Evolutionary conservation across 1,140 invertebrate species (phyloP).

Genomic region (Panulirus ornatus): DNA sequence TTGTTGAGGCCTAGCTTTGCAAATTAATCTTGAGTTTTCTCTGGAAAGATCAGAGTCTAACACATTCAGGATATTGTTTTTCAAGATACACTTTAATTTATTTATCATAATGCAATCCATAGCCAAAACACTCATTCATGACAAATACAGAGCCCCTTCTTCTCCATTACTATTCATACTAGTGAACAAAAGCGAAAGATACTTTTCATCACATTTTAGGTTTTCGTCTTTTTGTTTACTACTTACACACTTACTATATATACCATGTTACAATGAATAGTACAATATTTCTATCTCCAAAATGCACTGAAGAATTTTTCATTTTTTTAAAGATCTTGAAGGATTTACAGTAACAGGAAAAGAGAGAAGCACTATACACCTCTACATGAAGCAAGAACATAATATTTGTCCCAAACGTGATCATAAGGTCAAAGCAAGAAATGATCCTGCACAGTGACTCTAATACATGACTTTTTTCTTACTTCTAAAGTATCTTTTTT

Average conservation of each 20-base stretch:
- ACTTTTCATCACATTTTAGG: constrained; percentile 45
- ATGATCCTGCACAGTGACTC: too few species aligned
- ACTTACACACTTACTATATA: constrained; percentile 28
- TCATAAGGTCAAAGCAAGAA: too few species aligned
- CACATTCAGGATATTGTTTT: constrained; percentile 38
- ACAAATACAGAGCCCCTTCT: constrained; percentile 36
- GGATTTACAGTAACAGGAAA: too few species aligned
- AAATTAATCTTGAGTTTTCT: constrained; percentile 22
- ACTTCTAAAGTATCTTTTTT: too few species aligned
- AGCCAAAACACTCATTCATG: constrained; percentile 29
- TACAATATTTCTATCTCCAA: too few species aligned
- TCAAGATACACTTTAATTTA: constrained; percentile 43
- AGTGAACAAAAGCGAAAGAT: constrained; percentile 34
- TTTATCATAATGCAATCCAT: constrained; percentile 32
- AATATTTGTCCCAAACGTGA: too few species aligned
- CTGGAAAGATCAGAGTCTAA: constrained; percentile 19
- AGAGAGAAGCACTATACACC: too few species aligned
- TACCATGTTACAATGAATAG: too few species aligned
- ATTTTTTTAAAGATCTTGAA: too few species aligned
- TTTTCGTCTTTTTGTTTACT: constrained; percentile 26
- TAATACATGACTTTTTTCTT: too few species aligned
- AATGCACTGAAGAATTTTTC: too few species aligned
- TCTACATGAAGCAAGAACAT: too few species aligned
- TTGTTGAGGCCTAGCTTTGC: constrained; percentile 20
- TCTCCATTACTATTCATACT: constrained; percentile 34